Evolutionary conservation across 2,888 invertebrate genomes (phyloP), one percentile per base, ranked within the genome.

Genomic region (Ichneumoninae sp.): DNA sequence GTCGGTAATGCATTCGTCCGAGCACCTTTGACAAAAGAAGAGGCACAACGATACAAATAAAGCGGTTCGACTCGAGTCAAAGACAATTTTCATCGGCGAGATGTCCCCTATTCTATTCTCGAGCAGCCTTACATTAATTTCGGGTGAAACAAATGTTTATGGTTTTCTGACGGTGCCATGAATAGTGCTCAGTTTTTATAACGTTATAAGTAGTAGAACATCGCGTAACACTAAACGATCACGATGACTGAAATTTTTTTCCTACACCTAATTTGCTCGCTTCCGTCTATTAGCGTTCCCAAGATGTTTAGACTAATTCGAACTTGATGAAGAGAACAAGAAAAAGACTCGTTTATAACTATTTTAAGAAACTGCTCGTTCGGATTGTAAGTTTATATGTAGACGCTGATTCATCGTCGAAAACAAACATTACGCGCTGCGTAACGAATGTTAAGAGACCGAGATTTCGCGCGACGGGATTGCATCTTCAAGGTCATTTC

Each of bases 341-440:
- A 26, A 22, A 22, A 26, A 22, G 8, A 57, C 13, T 57, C 26
- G 13, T 13, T 57, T 57, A 3, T 57, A 4, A 10, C 57, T 57
- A 57, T 57, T 57, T 57, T 10, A 57, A 26, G 22, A 26, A 19
- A 13, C 10, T 22, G 22, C 26, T 26, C 5, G 4, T 0, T 57
- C 26, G 26, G 0, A 57, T 26, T 57, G 26, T 57, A 26, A 16
- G 44, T 47, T 47, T 47, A 47, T 47, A 47, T 16, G 16, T 16
- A 47, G 78, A 79, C 79, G 44, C 85, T 89, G 89, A 89, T 82
- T 89, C 89, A 87, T 87, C 87, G 83, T 77, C 85, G 78, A 87
- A 88, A 88, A 88, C 89, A 89, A 89, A 88, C 88, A 88, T 88
- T 77, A 22, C 79, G 30, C 74, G 26, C 47, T 77, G 40, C 66